These are phyloP conservation scores for Meloe dianella DNA, from an alignment of 2,888 invertebrate genomes.

Conservation along the genomic window DNA sequence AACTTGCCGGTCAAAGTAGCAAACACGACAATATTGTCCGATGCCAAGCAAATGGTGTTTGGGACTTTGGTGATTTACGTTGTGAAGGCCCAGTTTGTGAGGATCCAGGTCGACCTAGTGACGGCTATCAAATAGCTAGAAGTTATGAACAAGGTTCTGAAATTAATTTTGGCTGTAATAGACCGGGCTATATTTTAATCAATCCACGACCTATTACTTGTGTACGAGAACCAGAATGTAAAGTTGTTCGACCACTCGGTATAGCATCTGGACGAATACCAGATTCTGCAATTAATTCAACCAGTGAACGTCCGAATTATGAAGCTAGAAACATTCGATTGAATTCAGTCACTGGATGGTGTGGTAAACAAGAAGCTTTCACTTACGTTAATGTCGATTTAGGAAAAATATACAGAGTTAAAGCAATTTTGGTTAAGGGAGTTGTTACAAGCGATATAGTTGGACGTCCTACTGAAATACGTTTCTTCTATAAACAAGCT, in stretches of 20 bases:
- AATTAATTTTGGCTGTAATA: conserved; percentile 86
- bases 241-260: conserved; percentile 89
- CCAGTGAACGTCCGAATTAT: conserved; percentile 90
- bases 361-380: conserved; percentile 95
- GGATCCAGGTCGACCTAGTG: conserved; percentile 93
- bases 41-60: conserved; percentile 90
- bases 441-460: conserved; percentile 95
- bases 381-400: conserved; percentile 95
- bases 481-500: conserved; percentile 95
- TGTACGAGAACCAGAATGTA: conserved; percentile 91
- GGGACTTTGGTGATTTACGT: conserved; percentile 96
- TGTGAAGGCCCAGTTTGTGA: conserved; percentile 98
- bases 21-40: conserved; percentile 91
- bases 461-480: conserved; percentile 93
- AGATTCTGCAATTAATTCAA: conserved; percentile 93
- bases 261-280: conserved; percentile 91
- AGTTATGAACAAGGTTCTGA: conserved; percentile 90
- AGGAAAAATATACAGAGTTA: conserved; percentile 89
- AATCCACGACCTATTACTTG: conserved; percentile 91
- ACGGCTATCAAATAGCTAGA: conserved; percentile 84
- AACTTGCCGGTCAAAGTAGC: conserved; percentile 89
- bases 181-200: conserved; percentile 91
- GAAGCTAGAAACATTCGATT: conserved; percentile 88
- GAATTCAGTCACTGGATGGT: conserved; percentile 95
- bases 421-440: conserved; percentile 91